A percentile compares a stretch with the other conserved stretches of the same genome.
Conservation (phyloP, 2,888 invertebrate genomes). For the Cryptocephalus moraei region DNA sequence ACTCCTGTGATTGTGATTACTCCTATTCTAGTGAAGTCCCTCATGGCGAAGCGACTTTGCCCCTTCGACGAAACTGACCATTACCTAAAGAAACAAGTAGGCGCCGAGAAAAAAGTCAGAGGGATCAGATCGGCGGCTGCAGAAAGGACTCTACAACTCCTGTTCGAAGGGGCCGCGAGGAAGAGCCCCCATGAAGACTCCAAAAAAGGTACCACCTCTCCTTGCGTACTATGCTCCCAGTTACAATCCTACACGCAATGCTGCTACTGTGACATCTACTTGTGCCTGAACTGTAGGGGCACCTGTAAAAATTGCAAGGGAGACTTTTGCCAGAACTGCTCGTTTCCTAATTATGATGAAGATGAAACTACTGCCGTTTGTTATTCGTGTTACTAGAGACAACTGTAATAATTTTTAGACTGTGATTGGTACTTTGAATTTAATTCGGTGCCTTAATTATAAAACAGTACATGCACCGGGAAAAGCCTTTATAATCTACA, state of each 20-base stretch:
- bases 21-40: too few species aligned
- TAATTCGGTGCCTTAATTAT: neutral
- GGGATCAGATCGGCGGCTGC: slow-evolving; percentile 11
- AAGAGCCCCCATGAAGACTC: slow-evolving; percentile 6
- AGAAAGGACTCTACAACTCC: slow-evolving; percentile 14
- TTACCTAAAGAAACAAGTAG: slow-evolving; percentile 13
- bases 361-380: slow-evolving; percentile 5
- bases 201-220: neutral
- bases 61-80: slow-evolving; percentile 13
- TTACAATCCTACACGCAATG: slow-evolving; percentile 9
- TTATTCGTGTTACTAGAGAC: slow-evolving; percentile 13
- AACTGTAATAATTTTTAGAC: neutral
- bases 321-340: slow-evolving; percentile 15
- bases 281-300: slow-evolving; percentile 10
- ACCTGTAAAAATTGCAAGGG: slow-evolving; percentile 11
- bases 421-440: neutral
- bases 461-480: too few species aligned
- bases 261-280: slow-evolving; percentile 12
- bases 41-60: slow-evolving; percentile 13
- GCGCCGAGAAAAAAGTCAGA: slow-evolving; percentile 5
- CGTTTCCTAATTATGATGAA: slow-evolving; percentile 10
- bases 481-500: too few species aligned
- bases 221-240: too few species aligned
- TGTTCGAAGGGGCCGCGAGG: slow-evolving; percentile 13
- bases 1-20: too few species aligned